Conservation (phyloP, 1,140 invertebrate genomes). For the Conus ventricosus region DNA sequence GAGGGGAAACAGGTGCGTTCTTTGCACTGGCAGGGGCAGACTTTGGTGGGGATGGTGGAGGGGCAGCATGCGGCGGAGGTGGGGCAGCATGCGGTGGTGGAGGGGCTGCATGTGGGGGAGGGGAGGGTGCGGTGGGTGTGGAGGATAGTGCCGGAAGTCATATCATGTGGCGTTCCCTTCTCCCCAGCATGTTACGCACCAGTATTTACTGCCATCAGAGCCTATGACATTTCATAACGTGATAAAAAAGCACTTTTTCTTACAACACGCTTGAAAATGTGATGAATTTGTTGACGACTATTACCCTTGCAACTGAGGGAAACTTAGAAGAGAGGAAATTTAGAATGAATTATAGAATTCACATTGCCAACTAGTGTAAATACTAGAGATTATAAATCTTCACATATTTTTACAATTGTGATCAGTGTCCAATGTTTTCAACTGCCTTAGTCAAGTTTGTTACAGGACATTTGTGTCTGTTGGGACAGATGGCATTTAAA, state of each 20-base stretch:
- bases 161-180: neutral
- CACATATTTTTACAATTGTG: neutral
- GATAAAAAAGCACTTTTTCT: neutral
- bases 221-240: neutral
- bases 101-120: conserved; percentile 28
- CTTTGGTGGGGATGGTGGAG: conserved; percentile 20
- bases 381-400: conserved; percentile 2
- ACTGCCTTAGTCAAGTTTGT: conserved; percentile 6
- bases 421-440: neutral
- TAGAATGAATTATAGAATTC: neutral
- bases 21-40: conserved; percentile 17
- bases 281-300: neutral
- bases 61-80: neutral
- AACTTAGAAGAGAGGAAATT: neutral
- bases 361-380: conserved; percentile 11
- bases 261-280: neutral
- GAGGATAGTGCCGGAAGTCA: neutral
- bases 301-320: neutral
- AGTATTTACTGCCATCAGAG: conserved; percentile 8
- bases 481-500: neutral
- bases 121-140: conserved; percentile 19
- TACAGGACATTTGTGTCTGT: neutral
- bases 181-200: neutral
- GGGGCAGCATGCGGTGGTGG: conserved; percentile 14
- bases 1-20: neutral